These are phyloP conservation scores for Dasysyrphus tricinctus DNA, from an alignment of 2,888 invertebrate species.

Conservation along the genomic window DNA sequence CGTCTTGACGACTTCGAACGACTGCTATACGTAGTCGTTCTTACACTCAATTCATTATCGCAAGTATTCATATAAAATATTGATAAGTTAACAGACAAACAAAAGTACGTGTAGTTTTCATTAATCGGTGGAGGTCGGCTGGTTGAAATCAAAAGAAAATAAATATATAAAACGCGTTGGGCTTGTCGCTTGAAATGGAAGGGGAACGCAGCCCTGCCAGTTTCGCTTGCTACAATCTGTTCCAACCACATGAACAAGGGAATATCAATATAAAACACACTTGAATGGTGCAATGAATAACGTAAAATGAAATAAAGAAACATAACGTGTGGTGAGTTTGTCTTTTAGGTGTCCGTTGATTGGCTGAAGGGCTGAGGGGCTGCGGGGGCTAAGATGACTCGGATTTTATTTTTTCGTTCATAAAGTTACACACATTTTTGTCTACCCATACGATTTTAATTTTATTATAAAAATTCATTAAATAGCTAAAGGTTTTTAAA, in stretches of 20 bases:
- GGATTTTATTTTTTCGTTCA: slow-evolving; percentile 39
- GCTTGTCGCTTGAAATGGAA: neutral
- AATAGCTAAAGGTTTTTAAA: slow-evolving; percentile 10
- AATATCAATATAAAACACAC: slow-evolving; percentile 56
- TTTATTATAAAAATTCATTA: slow-evolving; percentile 19
- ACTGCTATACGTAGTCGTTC: slow-evolving; percentile 41
- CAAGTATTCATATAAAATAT: slow-evolving; percentile 32
- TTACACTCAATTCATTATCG: slow-evolving; percentile 53
- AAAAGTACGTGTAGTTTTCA: slow-evolving; percentile 50
- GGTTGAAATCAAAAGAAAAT: neutral
- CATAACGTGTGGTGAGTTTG: slow-evolving; percentile 62
- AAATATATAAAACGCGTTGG: slow-evolving; percentile 10
- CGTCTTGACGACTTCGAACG: slow-evolving; percentile 47
- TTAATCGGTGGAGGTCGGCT: slow-evolving; percentile 25
- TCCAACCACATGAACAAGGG: slow-evolving; percentile 45
- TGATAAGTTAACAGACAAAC: slow-evolving; percentile 8
- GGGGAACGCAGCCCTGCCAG: slow-evolving; percentile 38
- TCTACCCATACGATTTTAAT: slow-evolving; percentile 17
- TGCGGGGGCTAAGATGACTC: slow-evolving; percentile 7
- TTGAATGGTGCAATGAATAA: slow-evolving; percentile 60
- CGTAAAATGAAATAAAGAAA: slow-evolving; percentile 65
- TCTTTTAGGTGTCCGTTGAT: slow-evolving; percentile 9
- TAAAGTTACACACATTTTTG: slow-evolving; percentile 54
- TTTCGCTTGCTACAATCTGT: slow-evolving; percentile 68
- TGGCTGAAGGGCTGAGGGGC: neutral